Conservation (phyloP, 2,113 vertebrate species). For the Argyrosomus japonicus region DNA sequence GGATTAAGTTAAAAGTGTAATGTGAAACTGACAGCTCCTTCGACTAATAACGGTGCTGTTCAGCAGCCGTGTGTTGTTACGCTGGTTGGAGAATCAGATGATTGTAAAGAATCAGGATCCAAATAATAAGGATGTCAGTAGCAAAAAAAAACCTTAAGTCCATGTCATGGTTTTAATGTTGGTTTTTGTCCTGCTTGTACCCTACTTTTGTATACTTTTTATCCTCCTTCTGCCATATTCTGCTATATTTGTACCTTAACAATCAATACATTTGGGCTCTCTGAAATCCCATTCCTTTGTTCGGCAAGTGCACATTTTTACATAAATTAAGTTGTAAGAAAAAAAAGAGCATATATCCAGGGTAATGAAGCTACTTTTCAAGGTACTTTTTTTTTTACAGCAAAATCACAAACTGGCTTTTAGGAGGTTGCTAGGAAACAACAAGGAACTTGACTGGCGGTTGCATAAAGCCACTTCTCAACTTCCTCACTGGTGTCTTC, state of each 20-base stretch:
- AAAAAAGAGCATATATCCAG: background rate
- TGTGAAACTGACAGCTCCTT: constrained; percentile 15
- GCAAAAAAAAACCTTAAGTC: background rate
- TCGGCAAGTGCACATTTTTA: background rate
- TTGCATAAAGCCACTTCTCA: constrained; percentile 28
- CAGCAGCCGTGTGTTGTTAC: background rate
- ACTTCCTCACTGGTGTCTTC: constrained; percentile 12
- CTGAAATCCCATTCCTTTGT: background rate
- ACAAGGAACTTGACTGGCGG: constrained; percentile 25
- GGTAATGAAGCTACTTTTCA: constrained; percentile 13
- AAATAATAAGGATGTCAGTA: background rate
- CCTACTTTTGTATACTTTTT: background rate
- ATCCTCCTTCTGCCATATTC: background rate
- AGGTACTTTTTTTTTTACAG: background rate
- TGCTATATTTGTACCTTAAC: background rate
- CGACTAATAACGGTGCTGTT: constrained; percentile 5
- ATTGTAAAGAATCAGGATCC: constrained; percentile 11
- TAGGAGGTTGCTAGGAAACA: constrained; percentile 66
- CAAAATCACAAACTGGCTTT: constrained; percentile 13
- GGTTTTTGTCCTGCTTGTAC: background rate
- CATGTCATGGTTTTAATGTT: background rate
- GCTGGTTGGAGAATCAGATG: constrained; percentile 11
- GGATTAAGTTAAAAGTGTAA: constrained; percentile 11
- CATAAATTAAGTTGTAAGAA: background rate
- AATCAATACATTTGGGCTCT: background rate